phyloP scores from a whole-genome alignment of 2,888 invertebrate species.

The Orgyia antiqua region DNA sequence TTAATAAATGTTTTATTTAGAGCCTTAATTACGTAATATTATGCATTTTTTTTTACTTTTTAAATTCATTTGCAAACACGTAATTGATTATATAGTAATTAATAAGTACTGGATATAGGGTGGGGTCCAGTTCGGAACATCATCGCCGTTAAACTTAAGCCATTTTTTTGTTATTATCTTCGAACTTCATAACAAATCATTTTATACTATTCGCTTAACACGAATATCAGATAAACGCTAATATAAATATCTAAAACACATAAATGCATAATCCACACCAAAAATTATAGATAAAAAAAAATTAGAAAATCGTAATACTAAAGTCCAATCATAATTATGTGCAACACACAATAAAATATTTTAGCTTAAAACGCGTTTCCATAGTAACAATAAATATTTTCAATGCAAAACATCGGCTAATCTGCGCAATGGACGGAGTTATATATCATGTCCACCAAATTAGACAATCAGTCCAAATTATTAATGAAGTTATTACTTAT shows the following conservation, averaged over 20 bases:
- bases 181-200: no score
- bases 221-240: neutral
- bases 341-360: no score
- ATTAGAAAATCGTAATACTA: slow-evolving; percentile 1
- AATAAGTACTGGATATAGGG: slow-evolving; percentile 47
- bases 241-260: slow-evolving; percentile 8
- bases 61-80: slow-evolving; percentile 30
- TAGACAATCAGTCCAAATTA: no score
- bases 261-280: slow-evolving; percentile 16
- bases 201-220: neutral
- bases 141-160: slow-evolving; percentile 6
- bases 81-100: slow-evolving; percentile 17
- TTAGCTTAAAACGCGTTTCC: no score
- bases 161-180: neutral
- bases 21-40: slow-evolving; percentile 44
- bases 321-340: slow-evolving; percentile 7
- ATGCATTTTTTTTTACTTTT: slow-evolving; percentile 46
- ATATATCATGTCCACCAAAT: no score
- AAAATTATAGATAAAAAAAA: neutral
- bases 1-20: slow-evolving; percentile 28
- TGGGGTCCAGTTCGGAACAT: slow-evolving; percentile 15
- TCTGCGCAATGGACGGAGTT: no score
- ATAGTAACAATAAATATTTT: no score
- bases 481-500: no score
- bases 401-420: no score